Evolutionary conservation across 2,113 vertebrate genomes (phyloP).

Genomic region (Pachypanchax playfairii): DNA sequence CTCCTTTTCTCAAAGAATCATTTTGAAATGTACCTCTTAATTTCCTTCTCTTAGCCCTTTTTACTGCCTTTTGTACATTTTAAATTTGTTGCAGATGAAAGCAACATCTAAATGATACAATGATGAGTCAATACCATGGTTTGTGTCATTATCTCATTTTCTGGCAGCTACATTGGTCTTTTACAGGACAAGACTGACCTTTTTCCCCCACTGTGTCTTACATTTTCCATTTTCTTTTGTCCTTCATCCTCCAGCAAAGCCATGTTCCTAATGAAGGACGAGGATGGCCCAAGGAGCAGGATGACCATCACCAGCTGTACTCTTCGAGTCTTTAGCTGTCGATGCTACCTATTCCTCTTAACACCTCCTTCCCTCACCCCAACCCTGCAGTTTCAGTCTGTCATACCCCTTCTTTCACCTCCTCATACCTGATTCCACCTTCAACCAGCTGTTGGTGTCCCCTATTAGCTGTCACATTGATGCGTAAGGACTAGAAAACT

Average conservation of each 20-base stretch:
- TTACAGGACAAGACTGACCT: slow-evolving; percentile 4
- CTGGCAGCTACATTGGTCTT: slow-evolving; percentile 20
- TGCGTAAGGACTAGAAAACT: slow-evolving; percentile 48
- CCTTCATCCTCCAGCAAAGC: slow-evolving; percentile 39
- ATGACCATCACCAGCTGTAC: slow-evolving; percentile 38
- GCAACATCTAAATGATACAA: slow-evolving; percentile 59
- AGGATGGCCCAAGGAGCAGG: slow-evolving; percentile 43
- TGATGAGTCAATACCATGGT: slow-evolving; percentile 52
- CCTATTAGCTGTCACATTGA: slow-evolving; percentile 71
- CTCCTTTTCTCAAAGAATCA: background rate
- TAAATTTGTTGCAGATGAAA: slow-evolving; percentile 54
- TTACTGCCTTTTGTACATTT: slow-evolving; percentile 17
- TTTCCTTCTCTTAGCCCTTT: background rate
- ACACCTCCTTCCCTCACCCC: slow-evolving; percentile 9
- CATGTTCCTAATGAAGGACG: slow-evolving; percentile 46
- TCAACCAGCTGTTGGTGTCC: slow-evolving; percentile 71
- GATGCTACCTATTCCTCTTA: slow-evolving; percentile 9
- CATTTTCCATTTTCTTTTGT: slow-evolving; percentile 9
- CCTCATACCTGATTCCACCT: slow-evolving; percentile 55
- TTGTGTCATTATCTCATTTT: slow-evolving; percentile 32
- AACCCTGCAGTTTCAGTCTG: slow-evolving; percentile 31
- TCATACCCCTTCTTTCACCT: slow-evolving; percentile 37
- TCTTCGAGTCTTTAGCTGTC: slow-evolving; percentile 14
- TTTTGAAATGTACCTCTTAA: background rate
- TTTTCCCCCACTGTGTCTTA: background rate